Conservation (phyloP, 2,113 vertebrate species). For the Ageneiosus marmoratus region DNA sequence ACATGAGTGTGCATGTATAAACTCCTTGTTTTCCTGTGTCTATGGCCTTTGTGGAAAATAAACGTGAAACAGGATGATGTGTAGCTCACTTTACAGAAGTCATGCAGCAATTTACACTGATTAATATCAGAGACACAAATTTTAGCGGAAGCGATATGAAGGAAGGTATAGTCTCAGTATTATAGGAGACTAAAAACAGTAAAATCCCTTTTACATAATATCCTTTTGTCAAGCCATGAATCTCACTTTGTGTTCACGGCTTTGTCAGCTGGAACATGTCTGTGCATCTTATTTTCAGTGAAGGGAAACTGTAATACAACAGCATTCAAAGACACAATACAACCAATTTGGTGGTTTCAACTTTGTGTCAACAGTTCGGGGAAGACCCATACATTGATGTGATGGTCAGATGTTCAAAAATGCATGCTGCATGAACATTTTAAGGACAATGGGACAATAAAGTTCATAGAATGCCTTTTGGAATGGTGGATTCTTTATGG, state of each 20-base stretch:
- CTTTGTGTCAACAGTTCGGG: not conserved
- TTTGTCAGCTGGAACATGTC: not conserved
- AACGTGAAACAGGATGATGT: constrained; percentile 33
- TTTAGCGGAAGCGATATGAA: not conserved
- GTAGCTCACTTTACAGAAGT: constrained; percentile 33
- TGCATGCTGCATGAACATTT: not conserved
- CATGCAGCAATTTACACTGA: constrained; percentile 41
- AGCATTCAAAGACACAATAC: not conserved
- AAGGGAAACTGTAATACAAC: not conserved
- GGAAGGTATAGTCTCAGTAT: not conserved
- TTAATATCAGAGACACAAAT: constrained; percentile 20
- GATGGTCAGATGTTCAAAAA: not conserved
- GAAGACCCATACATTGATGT: not conserved
- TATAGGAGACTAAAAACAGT: not conserved
- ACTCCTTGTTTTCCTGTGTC: constrained; percentile 27
- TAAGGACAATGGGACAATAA: not conserved
- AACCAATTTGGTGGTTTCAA: not conserved
- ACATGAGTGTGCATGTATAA: constrained; percentile 46
- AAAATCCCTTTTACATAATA: not conserved
- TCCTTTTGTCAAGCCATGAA: not conserved
- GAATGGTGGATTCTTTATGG: constrained; percentile 7
- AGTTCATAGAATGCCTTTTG: not conserved
- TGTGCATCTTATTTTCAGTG: not conserved
- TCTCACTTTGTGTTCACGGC: not conserved
- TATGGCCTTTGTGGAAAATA: constrained; percentile 40